Percentiles rank a stretch among this genome's conserved stretches.
These are phyloP conservation scores for Coccyzus lansbergi DNA, from an alignment of 2,797 vertebrate species.

Conservation along the genomic window DNA sequence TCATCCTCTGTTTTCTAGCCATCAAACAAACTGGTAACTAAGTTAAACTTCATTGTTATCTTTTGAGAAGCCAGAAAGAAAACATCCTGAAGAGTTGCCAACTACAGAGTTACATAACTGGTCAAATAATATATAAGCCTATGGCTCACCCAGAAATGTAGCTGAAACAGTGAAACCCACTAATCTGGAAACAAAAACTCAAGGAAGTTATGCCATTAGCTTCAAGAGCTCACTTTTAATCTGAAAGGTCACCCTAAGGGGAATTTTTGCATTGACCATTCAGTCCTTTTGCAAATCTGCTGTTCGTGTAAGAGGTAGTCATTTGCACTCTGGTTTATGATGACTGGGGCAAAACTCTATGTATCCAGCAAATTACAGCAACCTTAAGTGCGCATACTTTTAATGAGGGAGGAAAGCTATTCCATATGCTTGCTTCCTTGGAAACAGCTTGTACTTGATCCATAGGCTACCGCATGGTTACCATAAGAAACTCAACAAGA, in stretches of 20 bases:
- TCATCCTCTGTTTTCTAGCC: not conserved
- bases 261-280: not conserved
- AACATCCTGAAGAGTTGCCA: not conserved
- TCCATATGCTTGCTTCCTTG: not conserved
- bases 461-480: fast-evolving
- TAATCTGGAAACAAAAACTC: not conserved
- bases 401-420: not conserved
- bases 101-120: not conserved
- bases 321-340: not conserved
- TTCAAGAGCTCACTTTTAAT: not conserved
- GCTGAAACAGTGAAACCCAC: not conserved
- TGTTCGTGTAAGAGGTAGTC: not conserved
- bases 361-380: not conserved
- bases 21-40: not conserved
- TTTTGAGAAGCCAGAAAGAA: not conserved
- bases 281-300: not conserved
- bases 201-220: not conserved
- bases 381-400: not conserved
- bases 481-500: not conserved
- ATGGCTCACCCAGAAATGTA: too few relatives aligned
- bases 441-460: not conserved
- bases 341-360: fast-evolving
- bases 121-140: fast-evolving
- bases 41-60: not conserved
- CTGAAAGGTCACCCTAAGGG: too few relatives aligned